These are phyloP conservation scores for Planococcus citri DNA, from an alignment of 1,140 invertebrate species.

Conservation along the genomic window DNA sequence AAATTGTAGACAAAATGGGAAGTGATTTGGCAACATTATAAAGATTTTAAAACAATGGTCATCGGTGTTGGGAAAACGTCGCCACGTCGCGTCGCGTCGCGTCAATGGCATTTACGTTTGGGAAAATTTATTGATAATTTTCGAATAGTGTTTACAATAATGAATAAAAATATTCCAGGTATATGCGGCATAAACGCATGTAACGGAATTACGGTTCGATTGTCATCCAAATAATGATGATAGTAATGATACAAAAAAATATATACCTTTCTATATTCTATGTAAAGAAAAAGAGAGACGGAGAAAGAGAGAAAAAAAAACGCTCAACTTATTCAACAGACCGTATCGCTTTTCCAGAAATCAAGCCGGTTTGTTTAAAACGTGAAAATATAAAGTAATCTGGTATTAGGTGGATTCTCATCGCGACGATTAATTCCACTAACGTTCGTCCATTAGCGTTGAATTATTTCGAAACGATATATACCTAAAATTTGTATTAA, in stretches of 20 bases:
- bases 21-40: too few species aligned
- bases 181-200: neutral
- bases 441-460: neutral
- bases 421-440: neutral
- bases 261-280: too few species aligned
- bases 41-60: too few species aligned
- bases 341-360: neutral
- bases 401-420: neutral
- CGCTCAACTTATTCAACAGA: neutral
- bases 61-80: too few species aligned
- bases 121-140: too few species aligned
- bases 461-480: neutral
- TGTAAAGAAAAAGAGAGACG: too few species aligned
- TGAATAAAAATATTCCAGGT: neutral
- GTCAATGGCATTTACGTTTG: too few species aligned
- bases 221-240: too few species aligned
- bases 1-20: too few species aligned
- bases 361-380: neutral
- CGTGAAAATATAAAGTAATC: neutral
- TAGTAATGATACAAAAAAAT: too few species aligned
- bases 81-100: too few species aligned
- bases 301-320: neutral
- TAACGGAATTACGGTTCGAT: slow-evolving; percentile 6
- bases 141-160: neutral
- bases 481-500: neutral